Evolutionary conservation across 2,888 invertebrate genomes (phyloP), one percentile per base, ranked within the genome.

Genomic region (Sceliomorpha sp.): DNA sequence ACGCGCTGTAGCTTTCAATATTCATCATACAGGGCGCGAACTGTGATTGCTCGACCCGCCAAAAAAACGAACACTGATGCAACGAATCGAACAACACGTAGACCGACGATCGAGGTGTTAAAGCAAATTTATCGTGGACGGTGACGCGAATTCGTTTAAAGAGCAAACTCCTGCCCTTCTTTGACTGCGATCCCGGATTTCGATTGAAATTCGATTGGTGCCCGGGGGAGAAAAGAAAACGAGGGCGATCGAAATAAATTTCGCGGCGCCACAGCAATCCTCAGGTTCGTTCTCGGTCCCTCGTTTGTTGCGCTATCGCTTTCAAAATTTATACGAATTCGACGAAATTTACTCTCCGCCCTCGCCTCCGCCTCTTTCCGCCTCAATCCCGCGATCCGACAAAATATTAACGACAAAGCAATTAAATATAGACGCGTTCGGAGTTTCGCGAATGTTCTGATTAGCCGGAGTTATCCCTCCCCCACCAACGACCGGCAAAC

Each of bases 91-190:
- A 51, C 24, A 34, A 27, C 14, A 14, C 10, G 9, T 32, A 56
- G 44, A 13, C 55, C 58, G 58, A 51, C 32, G 59, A 45, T 42
- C 55, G 60, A 62, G 50, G 55, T 55, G 63, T 59, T 56, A 68
- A 70, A 44, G 60, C 56, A 66, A 73, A 73, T 75, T 67, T 68
- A 70, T 73, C 55, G 59, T 63, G 44, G 47, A 27, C 39, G 40
- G 53, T 69, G 62, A 69, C 58, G 55, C 55, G 45, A 58, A 63
- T 63, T 53, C 53, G 50, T 69, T 69, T 63, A 48, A 69, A 58
- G 31, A 56, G 51, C 31, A 51, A 60, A 27, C 37, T 13, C 31
- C 45, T 10, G 27, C 36, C 32, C 37, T 40, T 58, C 56, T 51
- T 40, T 32, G 53, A 55, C 42, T 50, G 31, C 27, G 14, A n/a